Percentiles rank a stretch among this genome's conserved stretches.
Evolutionary conservation across 2,113 vertebrate genomes (phyloP).

Genomic region (Atrichornis clamosus): DNA sequence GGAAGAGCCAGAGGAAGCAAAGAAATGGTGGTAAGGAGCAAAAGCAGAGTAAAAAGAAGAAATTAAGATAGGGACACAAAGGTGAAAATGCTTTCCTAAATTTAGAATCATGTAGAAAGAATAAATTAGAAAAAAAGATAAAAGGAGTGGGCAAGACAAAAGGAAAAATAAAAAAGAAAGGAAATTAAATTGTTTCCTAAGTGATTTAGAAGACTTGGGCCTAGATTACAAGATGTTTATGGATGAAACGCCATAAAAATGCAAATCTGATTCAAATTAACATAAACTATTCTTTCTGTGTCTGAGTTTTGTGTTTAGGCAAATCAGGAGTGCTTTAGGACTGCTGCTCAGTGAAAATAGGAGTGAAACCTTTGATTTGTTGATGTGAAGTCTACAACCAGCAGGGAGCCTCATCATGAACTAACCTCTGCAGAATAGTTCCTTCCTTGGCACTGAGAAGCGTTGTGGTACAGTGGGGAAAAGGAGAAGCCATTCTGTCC

Average conservation of each 20-base stretch:
- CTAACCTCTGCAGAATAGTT: neutral
- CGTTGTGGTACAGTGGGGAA: neutral
- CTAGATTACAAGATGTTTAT: neutral
- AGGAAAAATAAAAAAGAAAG: neutral
- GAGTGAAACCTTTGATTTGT: neutral
- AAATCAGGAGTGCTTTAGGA: neutral
- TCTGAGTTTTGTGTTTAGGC: neutral
- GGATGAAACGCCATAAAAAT: neutral
- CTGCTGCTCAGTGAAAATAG: neutral
- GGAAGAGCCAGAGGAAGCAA: neutral
- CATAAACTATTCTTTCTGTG: neutral
- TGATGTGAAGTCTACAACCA: neutral
- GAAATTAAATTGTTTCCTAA: neutral
- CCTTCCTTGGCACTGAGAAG: neutral
- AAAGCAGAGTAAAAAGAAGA: neutral
- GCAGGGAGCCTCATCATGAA: neutral
- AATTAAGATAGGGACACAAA: neutral
- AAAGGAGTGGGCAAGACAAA: neutral
- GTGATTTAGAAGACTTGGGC: neutral
- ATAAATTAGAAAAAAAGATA: neutral
- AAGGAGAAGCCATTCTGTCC: neutral
- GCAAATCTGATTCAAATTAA: neutral
- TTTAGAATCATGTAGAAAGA: neutral
- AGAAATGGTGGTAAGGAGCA: neutral
- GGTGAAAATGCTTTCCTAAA: neutral